Evolutionary conservation across 2,888 invertebrate genomes (phyloP), one percentile per base, ranked within the genome.

Genomic region (Cryptocephalus primarius): DNA sequence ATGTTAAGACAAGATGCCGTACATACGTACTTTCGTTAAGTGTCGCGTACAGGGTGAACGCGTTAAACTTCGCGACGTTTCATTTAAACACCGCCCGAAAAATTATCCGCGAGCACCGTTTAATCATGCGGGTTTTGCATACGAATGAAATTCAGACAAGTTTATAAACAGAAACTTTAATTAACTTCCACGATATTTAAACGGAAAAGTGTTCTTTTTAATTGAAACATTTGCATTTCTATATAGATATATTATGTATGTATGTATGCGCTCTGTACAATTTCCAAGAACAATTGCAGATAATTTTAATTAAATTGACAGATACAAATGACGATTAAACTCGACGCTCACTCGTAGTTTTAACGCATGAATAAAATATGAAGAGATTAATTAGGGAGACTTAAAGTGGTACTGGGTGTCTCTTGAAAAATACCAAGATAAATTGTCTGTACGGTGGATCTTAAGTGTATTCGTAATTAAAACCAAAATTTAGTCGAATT

Each of bases 241-340:
- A 46, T 46, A 42, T 38, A 40, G 11, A 40, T 40, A 40, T 13
- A 12, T 40, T 13, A 13, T 13, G n/a, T 13, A 40, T 40, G 10
- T 40, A 40, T 42, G 32, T 42, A 42, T 40, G 14, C 41, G 32
- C 39, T 39, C 34, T 33, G 44, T 46, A 43, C 42, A 41, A 38
- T 52, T 52, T 51, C 50, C 51, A 45, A 52, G 52, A 54, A 55
- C 54, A 54, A 55, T 55, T 48, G 51, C 47, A 46, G 54, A 56
- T 52, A 50, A 56, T 54, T 55, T 49, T 54, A 54, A 55, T 55
- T 55, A 49, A 50, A 55, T 54, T 47, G 51, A 46, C 54, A 51
- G 46, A 50, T 49, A 52, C 49, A 51, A 51, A 51, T 46, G 50
- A 54, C 55, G 53, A 53, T 55, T 56, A 52, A 56, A 51, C 43